phyloP scores from a whole-genome alignment of 2,888 invertebrate species.

The Aspidapion aeneum region DNA sequence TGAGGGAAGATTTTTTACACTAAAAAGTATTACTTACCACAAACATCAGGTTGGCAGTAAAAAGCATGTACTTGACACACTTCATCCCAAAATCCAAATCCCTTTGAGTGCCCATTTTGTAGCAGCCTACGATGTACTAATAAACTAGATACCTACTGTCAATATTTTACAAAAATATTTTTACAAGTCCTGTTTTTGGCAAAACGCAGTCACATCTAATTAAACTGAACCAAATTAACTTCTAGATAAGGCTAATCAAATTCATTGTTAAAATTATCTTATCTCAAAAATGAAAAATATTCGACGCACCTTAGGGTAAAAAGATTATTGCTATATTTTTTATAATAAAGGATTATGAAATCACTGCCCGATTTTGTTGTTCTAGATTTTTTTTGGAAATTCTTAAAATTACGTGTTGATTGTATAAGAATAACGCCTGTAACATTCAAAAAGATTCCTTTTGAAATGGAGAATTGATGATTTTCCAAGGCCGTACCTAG shows the following conservation, averaged over 20 bases:
- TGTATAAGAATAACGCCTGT: too few species aligned
- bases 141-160: neutral
- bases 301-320: neutral
- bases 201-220: neutral
- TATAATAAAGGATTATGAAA: too few species aligned
- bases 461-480: too few species aligned
- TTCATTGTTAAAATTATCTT: neutral
- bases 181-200: too few species aligned
- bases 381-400: too few species aligned
- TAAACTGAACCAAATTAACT: neutral
- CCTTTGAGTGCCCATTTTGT: constrained; percentile 17
- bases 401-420: too few species aligned
- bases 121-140: neutral
- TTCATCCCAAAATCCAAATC: constrained; percentile 48
- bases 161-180: too few species aligned
- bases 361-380: too few species aligned
- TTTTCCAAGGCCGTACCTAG: too few species aligned
- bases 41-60: constrained; percentile 64
- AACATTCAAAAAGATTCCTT: too few species aligned
- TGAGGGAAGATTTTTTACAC: too few species aligned
- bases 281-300: neutral
- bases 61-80: constrained; percentile 64
- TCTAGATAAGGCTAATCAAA: neutral
- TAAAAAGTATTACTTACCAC: constrained; percentile 53
- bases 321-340: too few species aligned